Conservation (phyloP, 2,113 vertebrate genomes). For the Poecilia latipinna region DNA sequence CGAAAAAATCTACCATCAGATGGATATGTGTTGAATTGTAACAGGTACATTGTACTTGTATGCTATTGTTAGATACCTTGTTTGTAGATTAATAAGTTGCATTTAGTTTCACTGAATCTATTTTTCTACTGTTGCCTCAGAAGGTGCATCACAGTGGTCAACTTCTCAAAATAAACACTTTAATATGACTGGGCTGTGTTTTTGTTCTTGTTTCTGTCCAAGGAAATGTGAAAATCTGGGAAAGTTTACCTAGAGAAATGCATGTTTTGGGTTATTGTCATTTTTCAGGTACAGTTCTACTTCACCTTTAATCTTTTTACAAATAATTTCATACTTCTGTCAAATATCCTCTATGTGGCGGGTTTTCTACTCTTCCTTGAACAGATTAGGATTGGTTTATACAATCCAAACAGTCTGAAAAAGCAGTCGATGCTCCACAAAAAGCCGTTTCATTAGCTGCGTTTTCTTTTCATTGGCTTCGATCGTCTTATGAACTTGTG, state of each 20-base stretch:
- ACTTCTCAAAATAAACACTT: slow-evolving; percentile 83
- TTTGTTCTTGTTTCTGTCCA: neutral
- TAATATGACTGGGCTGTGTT: slow-evolving; percentile 61
- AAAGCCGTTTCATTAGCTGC: too few species aligned
- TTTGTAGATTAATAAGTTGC: slow-evolving; percentile 80
- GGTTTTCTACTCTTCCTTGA: neutral
- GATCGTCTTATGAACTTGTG: too few species aligned
- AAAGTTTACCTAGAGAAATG: neutral
- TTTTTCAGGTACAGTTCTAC: neutral
- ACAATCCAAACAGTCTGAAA: too few species aligned
- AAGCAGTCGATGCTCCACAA: too few species aligned
- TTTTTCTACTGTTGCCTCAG: slow-evolving; percentile 84
- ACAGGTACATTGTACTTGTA: slow-evolving; percentile 75
- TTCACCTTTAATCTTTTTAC: neutral
- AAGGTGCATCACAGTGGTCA: slow-evolving; percentile 79
- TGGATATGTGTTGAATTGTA: slow-evolving; percentile 70
- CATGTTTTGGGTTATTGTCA: neutral
- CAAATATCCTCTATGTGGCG: neutral
- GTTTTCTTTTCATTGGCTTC: too few species aligned
- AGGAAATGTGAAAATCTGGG: neutral
- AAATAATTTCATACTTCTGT: neutral
- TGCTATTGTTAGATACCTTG: slow-evolving; percentile 70
- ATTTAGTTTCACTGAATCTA: slow-evolving; percentile 84
- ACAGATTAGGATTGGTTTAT: too few species aligned
- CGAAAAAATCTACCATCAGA: slow-evolving; percentile 60